These are phyloP conservation scores for Atherinosoma microstoma DNA, from an alignment of 2,797 vertebrate genomes.

Conservation along the genomic window DNA sequence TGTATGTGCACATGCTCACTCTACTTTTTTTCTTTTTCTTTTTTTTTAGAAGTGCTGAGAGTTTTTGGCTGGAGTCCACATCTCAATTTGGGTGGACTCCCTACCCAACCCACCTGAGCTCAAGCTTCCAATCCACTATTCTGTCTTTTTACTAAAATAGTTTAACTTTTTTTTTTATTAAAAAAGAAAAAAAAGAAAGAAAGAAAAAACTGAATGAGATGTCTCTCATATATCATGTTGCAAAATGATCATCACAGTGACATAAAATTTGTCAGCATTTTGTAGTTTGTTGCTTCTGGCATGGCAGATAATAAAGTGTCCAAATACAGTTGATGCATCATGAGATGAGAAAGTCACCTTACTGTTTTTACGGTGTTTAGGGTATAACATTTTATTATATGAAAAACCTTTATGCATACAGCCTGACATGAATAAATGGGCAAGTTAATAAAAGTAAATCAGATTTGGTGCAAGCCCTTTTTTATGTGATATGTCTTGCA, in stretches of 20 bases:
- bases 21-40: slow-evolving; percentile 18
- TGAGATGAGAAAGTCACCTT: not conserved
- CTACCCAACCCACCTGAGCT: slow-evolving; percentile 7
- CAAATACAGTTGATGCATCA: no score
- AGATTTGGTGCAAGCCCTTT: not conserved
- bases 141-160: not conserved
- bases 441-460: not conserved
- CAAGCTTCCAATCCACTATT: not conserved
- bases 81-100: slow-evolving; percentile 48
- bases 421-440: not conserved
- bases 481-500: no score
- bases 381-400: not conserved
- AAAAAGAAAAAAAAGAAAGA: not conserved
- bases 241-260: not conserved
- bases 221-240: not conserved
- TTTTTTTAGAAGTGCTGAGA: slow-evolving; percentile 42
- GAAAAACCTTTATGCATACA: not conserved
- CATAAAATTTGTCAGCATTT: not conserved
- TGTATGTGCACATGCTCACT: slow-evolving; percentile 18
- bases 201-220: not conserved
- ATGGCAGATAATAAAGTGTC: no score
- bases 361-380: not conserved
- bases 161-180: not conserved
- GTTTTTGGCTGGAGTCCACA: slow-evolving; percentile 38
- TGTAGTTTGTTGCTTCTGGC: no score